These are phyloP conservation scores for Coluber constrictor DNA, from an alignment of 2,797 vertebrate genomes.

Conservation along the genomic window DNA sequence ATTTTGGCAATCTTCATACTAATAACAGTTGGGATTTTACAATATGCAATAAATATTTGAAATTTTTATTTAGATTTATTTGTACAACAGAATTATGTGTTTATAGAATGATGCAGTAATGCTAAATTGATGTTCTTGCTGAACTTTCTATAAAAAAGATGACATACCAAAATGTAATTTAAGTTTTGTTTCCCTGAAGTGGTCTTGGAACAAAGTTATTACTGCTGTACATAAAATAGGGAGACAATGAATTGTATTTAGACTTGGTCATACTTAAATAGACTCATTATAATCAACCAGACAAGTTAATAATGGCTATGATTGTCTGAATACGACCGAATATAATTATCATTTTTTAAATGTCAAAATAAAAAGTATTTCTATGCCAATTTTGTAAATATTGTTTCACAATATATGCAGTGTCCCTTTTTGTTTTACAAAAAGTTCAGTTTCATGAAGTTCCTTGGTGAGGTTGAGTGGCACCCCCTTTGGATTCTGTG, in stretches of 20 bases:
- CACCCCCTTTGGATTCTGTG: not conserved
- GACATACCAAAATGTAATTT: constrained; percentile 52
- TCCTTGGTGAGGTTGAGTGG: constrained; percentile 16
- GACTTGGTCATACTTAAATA: not conserved
- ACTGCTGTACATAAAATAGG: constrained; percentile 13
- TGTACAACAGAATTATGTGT: constrained; percentile 21
- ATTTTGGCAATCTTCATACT: constrained; percentile 32
- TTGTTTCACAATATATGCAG: constrained; percentile 28
- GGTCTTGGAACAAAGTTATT: constrained; percentile 6
- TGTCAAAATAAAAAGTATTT: constrained; percentile 26
- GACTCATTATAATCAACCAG: not conserved
- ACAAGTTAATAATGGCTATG: not conserved
- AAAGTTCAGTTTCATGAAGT: constrained; percentile 7
- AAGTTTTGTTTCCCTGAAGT: constrained; percentile 35
- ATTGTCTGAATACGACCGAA: not conserved
- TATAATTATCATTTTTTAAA: constrained; percentile 16
- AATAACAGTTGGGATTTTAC: constrained; percentile 32
- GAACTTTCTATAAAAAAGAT: constrained; percentile 44
- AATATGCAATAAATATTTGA: constrained; percentile 31
- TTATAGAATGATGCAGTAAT: constrained; percentile 10
- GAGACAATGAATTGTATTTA: constrained; percentile 18
- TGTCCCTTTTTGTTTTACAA: constrained; percentile 40
- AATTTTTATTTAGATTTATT: constrained; percentile 24
- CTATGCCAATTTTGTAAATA: constrained; percentile 19
- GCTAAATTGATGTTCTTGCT: constrained; percentile 23